Evolutionary conservation across 1,140 invertebrate genomes (phyloP), one percentile per base, ranked within the genome.

Genomic region (Danaus melanippus): DNA sequence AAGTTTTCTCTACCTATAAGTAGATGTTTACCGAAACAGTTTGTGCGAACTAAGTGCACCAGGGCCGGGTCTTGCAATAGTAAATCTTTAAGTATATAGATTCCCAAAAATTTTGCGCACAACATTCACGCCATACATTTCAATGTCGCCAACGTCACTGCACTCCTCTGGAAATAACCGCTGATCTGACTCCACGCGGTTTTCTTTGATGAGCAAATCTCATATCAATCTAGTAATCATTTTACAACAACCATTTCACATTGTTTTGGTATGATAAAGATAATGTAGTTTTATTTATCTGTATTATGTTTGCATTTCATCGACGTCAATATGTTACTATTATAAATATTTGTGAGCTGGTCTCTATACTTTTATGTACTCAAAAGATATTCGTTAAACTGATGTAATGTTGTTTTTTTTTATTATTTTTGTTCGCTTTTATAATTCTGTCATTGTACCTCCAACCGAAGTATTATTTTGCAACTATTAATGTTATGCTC

Each of bases 1-100:
- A 75, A 74, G 68, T 78, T 80, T 79, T 75, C 53, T 76, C 69
- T 61, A 63, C 62, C 62, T 67, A 66, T 64, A 51, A 58, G 48
- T 60, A 51, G 50, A 50, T 62, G 52, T 64, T 60, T 54, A 55
- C 48, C 61, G 42, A 57, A 64, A 50, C 50, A 52, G 49, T 45
- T 55, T 66, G 57, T 47, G 67, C 62, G 60, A 73, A 69, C 57
- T 50, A 58, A 58, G 58, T 67, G 66, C 66, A 62, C 66, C 60
- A 63, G 64, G 82, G 82, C 80, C 80, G 79, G 80, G 76, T 76
- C 61, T 82, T 81, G 82, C 82, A 85, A 85, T 84, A 83, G 69
- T 76, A 68, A 59, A 32, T 32, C 21, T 32, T 32, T 32, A 32
- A 32, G 21, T 58, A 62, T 66, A 67, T 77, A 71, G 67, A 53